Evolutionary conservation across 2,888 invertebrate species (phyloP), one percentile per base, ranked within the genome.

Genomic region (Dryomyza anilis): DNA sequence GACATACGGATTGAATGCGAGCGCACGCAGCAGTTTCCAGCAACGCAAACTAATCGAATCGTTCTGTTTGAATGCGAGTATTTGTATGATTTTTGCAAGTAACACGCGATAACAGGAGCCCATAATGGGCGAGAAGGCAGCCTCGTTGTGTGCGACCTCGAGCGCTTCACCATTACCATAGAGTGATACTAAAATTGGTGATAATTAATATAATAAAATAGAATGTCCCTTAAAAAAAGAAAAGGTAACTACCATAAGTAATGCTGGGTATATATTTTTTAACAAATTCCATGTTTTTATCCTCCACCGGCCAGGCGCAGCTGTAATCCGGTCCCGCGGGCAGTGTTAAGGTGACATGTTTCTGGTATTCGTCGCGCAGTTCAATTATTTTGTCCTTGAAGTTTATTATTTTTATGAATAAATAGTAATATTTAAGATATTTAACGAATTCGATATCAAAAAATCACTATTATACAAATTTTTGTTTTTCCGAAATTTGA

Each of bases 291-390:
- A 69, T 48, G 39, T 74, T 72, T 46, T 75, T 78, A 1, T 79
- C 80, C 63, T 81, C 82, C 4, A 80, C 67, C 0, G 79, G 77
- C 71, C 80, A 81, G 4, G 73, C 68, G 55, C 78, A 75, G 12
- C 69, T 69, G 5, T 81, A 74, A 45, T 80, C 76, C 0, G 70
- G 72, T 12, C 74, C 77, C 39, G 73, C 60, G 1, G 77, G 74
- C 59, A 76, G 60, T 14, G 69, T 67, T 8, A 78, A 74, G 4
- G 70, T 66, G 1, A 79, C 71, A 29, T 78, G 77, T 56, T 76
- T 81, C 63, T 81, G 78, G 64, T 81, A 83, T 68, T 83, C 83
- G 33, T 80, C 81, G 2, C 83, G 76, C 23, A 83, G 65, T 59
- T 83, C 80, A 5, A 83, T 73, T 7, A 81, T 77, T 69, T 78